Evolutionary conservation across 2,797 vertebrate genomes (phyloP), one percentile per base, ranked within the genome.

Genomic region (Pseudochromis fuscus): DNA sequence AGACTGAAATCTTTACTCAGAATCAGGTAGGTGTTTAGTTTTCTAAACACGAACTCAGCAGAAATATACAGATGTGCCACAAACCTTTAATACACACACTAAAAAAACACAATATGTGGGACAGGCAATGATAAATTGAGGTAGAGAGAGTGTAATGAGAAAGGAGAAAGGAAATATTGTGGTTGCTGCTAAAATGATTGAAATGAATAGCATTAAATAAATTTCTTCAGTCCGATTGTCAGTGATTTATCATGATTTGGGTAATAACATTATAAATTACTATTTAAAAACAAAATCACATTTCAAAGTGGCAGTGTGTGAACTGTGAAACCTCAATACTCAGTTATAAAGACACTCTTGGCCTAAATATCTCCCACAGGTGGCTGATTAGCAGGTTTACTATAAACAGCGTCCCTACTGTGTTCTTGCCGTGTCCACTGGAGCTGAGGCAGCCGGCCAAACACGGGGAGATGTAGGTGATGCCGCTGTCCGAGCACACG

Each of bases 381-480:
- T n/a, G n/a, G n/a, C n/a, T n/a, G n/a, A n/a, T n/a, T n/a, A 12
- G 15, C 3, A 21, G 51, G 13, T 74, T 59, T 51, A 65, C 3
- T 13, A 3, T 68, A n/a, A 28, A 33, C n/a, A 31, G 57, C 42
- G 24, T 45, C 5, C 79, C 90, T 95, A 99, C 97, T 80, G 90
- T 94, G 69, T 89, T 90, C 83, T 93, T 95, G 64, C 96, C 95
- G 11, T 84, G 72, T 84, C 96, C 95, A 8, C 81, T 88, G 27
- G 95, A 95, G 31, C 69, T 51, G 48, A 93, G 84, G 80, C 97
- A 99, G 27, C 96, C 97, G 4, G 97, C 97, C 83, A 97, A 91
- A 84, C 97, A 99, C 0, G 97, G 95, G 3, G 97, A 97, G 82
- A 95, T 77, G 0, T 96, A 98, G 0, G 96, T 95, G 65, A 98